Evolutionary conservation across 2,113 vertebrate genomes (phyloP), one percentile per base, ranked within the genome.

Genomic region (Sander lucioperca): DNA sequence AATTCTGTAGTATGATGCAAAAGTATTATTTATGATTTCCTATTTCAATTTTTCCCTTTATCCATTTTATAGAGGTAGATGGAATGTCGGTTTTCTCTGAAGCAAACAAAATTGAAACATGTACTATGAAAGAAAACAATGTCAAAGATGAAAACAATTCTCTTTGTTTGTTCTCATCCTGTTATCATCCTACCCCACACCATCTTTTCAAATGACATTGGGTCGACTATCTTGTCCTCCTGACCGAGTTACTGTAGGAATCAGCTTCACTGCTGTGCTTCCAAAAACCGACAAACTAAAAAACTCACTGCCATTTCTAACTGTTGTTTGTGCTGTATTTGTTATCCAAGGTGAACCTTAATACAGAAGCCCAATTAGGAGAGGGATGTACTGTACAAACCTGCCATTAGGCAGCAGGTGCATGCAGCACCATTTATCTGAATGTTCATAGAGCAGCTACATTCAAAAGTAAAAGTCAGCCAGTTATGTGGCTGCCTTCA

Each of bases 181-280:
- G 33, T 68, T 25, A 11, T 58, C 65, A 57, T 81, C 82, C 70
- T 54, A 47, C 66, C 10, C 19, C 54, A 19, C 39, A 25, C 18
- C 5, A 2, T 71, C 62, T 64, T 77, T 74, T 74, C 18, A 0
- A n/a, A 0, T 83, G 78, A 86, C 76, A 76, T 86, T 25, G 36
- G 56, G 50, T 79, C 15, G 3, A n/a, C 64, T n/a, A 8, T 70
- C 56, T 77, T 36, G 57, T 79, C 50, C 79, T 73, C 21, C 43
- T 43, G 65, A 73, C 74, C 3, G 23, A 70, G 86, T 89, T 83
- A 57, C n/a, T 39, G 36, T 39, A 13, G 51, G 43, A 50, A 19
- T 67, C 62, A 3, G 14, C 23, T 15, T 78, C 18, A 6, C 18
- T 21, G 21, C 25, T 18, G 27, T 69, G 39, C 21, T 30, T 57